Percentiles rank a stretch among this genome's conserved stretches.
Evolutionary conservation across 2,113 vertebrate species (phyloP).

Genomic region (Synchiropus splendidus): DNA sequence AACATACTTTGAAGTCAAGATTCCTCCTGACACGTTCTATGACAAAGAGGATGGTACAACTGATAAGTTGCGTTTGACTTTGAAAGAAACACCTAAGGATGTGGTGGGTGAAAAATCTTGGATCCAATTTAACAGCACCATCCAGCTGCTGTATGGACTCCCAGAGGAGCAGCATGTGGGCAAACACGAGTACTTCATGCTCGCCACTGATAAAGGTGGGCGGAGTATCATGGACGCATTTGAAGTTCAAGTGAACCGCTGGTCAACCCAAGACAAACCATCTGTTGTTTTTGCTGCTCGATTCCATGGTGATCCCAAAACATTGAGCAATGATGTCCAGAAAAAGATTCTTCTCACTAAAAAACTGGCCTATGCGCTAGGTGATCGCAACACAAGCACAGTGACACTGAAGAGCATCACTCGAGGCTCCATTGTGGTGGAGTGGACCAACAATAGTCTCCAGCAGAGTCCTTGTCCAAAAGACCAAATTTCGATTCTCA

Average conservation of each 20-base stretch:
- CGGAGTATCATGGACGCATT: constrained; percentile 84
- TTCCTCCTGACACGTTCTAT: constrained; percentile 86
- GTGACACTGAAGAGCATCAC: constrained; percentile 80
- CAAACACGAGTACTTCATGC: constrained; percentile 89
- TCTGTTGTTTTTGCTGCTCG: constrained; percentile 80
- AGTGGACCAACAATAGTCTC: constrained; percentile 91
- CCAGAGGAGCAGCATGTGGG: constrained; percentile 76
- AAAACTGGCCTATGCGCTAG: constrained; percentile 83
- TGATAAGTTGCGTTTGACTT: constrained; percentile 82
- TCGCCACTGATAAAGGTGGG: constrained; percentile 86
- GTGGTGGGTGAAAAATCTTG: constrained; percentile 77
- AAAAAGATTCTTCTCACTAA: constrained; percentile 87
- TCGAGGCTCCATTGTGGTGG: constrained; percentile 83
- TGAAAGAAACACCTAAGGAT: constrained; percentile 82
- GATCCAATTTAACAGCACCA: constrained; percentile 94
- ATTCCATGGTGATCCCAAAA: constrained; percentile 77
- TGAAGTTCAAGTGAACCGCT: constrained; percentile 82
- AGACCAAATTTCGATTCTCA: constrained; percentile 77
- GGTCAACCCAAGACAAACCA: constrained; percentile 73
- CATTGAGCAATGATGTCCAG: constrained; percentile 72
- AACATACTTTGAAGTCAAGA: constrained; percentile 93
- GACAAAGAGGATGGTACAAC: constrained; percentile 89
- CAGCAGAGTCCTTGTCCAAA: constrained; percentile 79
- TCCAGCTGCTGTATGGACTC: constrained; percentile 89
- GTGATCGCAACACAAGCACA: constrained; percentile 87